phyloP scores from a whole-genome alignment of 2,113 vertebrate species.

The Pelusios castaneus region DNA sequence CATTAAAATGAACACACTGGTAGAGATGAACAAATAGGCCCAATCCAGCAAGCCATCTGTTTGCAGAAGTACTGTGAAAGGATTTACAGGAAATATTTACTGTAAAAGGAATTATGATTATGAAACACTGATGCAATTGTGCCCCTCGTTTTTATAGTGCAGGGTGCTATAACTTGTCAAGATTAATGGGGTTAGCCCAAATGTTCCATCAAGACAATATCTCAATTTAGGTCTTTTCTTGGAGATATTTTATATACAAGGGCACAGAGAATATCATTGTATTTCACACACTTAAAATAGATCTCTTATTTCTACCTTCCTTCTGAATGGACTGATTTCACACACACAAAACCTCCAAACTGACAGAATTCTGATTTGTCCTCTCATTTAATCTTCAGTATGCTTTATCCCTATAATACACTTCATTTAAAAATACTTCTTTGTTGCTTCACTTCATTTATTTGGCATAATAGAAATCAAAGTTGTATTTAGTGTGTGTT shows the following conservation, averaged over 20 bases:
- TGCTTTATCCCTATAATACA: conserved; percentile 58
- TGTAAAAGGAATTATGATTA: not conserved
- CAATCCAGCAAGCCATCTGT: not conserved
- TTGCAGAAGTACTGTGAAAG: conserved; percentile 12
- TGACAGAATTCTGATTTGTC: conserved; percentile 36
- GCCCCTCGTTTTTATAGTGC: not conserved
- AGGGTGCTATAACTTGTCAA: not conserved
- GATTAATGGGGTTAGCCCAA: not conserved
- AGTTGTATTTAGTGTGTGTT: conserved; percentile 55
- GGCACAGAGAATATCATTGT: conserved; percentile 2
- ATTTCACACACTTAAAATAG: not conserved
- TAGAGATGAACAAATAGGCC: not conserved
- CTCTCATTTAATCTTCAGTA: conserved; percentile 64
- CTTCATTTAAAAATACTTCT: conserved; percentile 66
- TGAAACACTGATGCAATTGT: not conserved
- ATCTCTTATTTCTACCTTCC: not conserved
- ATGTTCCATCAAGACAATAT: not conserved
- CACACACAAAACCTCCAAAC: not conserved
- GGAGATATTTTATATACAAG: not conserved
- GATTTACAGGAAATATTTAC: not conserved
- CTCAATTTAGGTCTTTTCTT: not conserved
- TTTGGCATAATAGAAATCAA: conserved; percentile 72
- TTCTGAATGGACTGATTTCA: not conserved
- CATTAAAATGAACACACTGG: not conserved
- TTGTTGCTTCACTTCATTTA: conserved; percentile 74